Evolutionary conservation across 2,113 vertebrate genomes (phyloP), one percentile per base, ranked within the genome.

Genomic region (Zosterops borbonicus): DNA sequence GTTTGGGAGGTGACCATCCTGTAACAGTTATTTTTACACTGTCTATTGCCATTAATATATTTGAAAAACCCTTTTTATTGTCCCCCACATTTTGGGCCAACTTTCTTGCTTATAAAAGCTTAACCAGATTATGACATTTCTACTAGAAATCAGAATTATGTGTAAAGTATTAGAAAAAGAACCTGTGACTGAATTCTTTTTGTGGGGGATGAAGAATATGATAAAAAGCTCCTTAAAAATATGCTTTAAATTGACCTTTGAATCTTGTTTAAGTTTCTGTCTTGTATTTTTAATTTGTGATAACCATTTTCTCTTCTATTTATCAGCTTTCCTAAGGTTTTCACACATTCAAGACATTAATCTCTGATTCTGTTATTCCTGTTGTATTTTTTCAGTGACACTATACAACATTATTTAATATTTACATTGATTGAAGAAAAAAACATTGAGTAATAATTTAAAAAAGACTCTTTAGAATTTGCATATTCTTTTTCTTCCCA

Each of bases 221-320:
- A 78, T 80, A 77, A 91, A 81, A n/a, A 87, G 9, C 21, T 85
- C 20, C 77, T 85, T 89, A 76, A 95, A 96, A 96, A 94, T 81
- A 90, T 81, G 87, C 56, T 94, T 86, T 76, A 86, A 83, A 85
- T 71, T 87, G 83, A 94, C 83, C 88, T 94, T 86, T 83, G 83
- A 91, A 87, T 87, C 47, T 88, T 92, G 80, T 89, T 94, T 81
- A 86, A 91, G 22, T 86, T 93, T 89, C 77, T 92, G 60, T 70
- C 87, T 90, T 89, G 71, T 90, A 87, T 93, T 90, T 94, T 70
- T 65, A 67, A 94, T 92, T 91, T 41, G 67, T 86, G 69, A 74
- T 89, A 84, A 88, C 63, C 89, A 44, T 81, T 96, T 96, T 70
- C 33, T 83, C 53, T 39, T 95, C 41, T 78, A 55, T 86, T 90